Conservation (phyloP, 2,888 invertebrate species). For the Xestia sexstrigata region DNA sequence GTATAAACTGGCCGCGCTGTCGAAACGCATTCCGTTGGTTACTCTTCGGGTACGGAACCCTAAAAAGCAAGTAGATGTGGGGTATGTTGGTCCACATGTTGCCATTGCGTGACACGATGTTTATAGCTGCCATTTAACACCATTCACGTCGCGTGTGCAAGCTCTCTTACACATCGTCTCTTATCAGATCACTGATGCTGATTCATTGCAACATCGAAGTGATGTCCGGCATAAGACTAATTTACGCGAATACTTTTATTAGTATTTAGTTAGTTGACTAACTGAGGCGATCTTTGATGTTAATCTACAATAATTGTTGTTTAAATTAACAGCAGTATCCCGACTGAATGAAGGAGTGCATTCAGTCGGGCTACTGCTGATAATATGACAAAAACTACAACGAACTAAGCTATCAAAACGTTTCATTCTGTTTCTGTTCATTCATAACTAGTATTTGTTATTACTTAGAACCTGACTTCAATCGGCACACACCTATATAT, state of each 20-base stretch:
- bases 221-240: conserved; percentile 33
- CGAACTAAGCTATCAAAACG: neutral
- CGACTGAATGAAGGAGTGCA: too few species aligned
- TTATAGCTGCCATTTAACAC: conserved; percentile 38
- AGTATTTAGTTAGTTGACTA: conserved; percentile 22
- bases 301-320: conserved; percentile 5
- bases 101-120: conserved; percentile 31
- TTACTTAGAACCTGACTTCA: neutral
- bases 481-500: neutral
- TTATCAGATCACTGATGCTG: conserved; percentile 52
- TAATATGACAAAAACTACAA: neutral
- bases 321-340: too few species aligned
- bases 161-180: conserved; percentile 26
- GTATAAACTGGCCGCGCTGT: too few species aligned
- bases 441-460: neutral
- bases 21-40: too few species aligned
- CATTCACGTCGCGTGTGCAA: conserved; percentile 40
- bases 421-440: neutral
- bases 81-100: conserved; percentile 2
- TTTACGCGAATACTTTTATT: conserved; percentile 39
- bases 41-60: too few species aligned
- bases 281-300: conserved; percentile 10
- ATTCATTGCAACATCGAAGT: conserved; percentile 30
- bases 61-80: neutral
- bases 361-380: neutral